Evolutionary conservation across 2,797 vertebrate genomes (phyloP), one percentile per base, ranked within the genome.

Genomic region (Gobio occitaniae): DNA sequence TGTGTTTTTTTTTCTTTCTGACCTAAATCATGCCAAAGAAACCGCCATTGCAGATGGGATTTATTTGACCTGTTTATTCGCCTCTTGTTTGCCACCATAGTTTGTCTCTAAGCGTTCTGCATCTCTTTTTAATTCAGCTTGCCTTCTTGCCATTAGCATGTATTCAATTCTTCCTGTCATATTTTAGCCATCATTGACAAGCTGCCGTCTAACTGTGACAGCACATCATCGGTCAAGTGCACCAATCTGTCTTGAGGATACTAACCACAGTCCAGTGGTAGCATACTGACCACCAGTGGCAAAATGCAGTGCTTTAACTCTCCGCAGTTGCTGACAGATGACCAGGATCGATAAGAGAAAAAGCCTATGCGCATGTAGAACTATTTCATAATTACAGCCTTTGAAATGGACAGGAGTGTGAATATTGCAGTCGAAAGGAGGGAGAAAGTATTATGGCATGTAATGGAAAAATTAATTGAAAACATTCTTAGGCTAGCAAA

Each of bases 171-270:
- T 17, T 32, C 52, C 48, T 61, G 50, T 70, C 65, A 78, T 11
- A 59, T 70, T 78, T 56, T 56, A 84, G n/a, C 12, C 50, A n/a
- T 78, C 74, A 69, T 44, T 84, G 74, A 78, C 65, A 78, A 36
- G 75, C 38, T 78, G 82, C 29, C 38, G 11, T 56, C 63, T 78
- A 16, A 68, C 38, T 66, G 48, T 84, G 82, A 84, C 74, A 78
- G 82, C 71, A 50, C 44, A 52, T 74, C 59, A 78, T 78, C 50
- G n/a, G 17, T 78, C 82, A 78, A 47, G 78, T 6, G 15, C 16
- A 59, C 36, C 6, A 4, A 66, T 41, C 61, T 78, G 25, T 70
- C 82, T 38, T 12, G 75, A 70, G 65, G 83, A 78, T 44, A 70
- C 41, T 56, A 50, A 59, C 61, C 71, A 21, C 25, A 50, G 71